phyloP scores from a whole-genome alignment of 2,888 invertebrate species.

The Eupsilia transversa region DNA sequence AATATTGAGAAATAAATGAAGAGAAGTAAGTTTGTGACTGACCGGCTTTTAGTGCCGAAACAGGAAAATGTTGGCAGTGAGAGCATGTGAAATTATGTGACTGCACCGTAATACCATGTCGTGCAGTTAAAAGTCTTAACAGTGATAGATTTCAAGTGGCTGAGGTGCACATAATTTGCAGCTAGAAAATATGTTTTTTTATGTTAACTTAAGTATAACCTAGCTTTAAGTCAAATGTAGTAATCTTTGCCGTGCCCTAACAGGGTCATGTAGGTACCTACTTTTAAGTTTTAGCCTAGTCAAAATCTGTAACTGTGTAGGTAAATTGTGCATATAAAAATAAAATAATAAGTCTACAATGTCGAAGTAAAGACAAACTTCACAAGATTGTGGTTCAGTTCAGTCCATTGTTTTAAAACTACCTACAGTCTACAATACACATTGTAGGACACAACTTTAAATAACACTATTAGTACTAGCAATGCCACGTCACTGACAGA shows the following conservation, averaged over 20 bases:
- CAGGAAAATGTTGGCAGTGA: not conserved
- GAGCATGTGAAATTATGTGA: constrained; percentile 8
- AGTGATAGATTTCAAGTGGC: not conserved
- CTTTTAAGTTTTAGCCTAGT: not conserved
- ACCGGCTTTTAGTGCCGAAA: not conserved
- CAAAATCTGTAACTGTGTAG: not conserved
- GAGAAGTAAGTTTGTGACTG: not conserved
- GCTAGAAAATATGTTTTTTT: not conserved
- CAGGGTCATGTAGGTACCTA: not conserved
- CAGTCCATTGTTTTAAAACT: constrained; percentile 29
- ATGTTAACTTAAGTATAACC: not conserved
- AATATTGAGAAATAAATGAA: not conserved
- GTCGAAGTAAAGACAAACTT: constrained; percentile 10
- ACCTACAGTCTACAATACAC: not conserved
- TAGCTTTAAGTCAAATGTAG: not conserved
- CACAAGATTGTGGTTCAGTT: not conserved
- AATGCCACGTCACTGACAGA: not conserved
- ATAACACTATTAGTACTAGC: not conserved
- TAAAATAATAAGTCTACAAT: not conserved
- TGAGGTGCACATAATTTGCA: not conserved
- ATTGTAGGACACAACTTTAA: constrained; percentile 16
- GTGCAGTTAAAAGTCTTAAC: not conserved
- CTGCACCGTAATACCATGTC: not conserved
- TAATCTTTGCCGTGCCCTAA: not conserved
- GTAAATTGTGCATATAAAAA: not conserved